A percentile compares a stretch with the other conserved stretches of the same genome.
Conservation (phyloP, 2,113 vertebrate genomes). For the Hemichromis elongatus region DNA sequence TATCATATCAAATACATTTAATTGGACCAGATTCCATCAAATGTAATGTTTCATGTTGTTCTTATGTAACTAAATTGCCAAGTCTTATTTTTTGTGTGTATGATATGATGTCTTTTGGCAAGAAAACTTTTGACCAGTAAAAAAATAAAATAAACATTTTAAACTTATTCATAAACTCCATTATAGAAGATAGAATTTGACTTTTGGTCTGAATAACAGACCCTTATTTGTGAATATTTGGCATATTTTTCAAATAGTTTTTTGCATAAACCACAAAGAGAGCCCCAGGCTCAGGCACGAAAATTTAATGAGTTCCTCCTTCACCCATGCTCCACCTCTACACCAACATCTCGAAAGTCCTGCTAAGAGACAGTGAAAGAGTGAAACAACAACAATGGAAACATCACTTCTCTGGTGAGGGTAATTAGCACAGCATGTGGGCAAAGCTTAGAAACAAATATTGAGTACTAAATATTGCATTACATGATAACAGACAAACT, state of each 20-base stretch:
- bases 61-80: background rate
- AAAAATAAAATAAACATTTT: background rate
- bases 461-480: background rate
- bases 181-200: background rate
- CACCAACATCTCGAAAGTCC: background rate
- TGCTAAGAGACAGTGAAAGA: background rate
- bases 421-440: background rate
- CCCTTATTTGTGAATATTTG: background rate
- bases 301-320: background rate
- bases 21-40: background rate
- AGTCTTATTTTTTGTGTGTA: background rate
- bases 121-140: accelerated
- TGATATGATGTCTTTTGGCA: background rate
- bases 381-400: background rate
- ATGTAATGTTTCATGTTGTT: background rate
- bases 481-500: background rate
- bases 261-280: background rate
- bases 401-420: background rate
- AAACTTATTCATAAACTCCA: background rate
- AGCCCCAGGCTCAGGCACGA: background rate
- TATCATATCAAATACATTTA: background rate
- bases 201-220: background rate
- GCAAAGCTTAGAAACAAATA: background rate
- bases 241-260: background rate
- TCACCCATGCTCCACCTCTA: background rate